phyloP scores from a whole-genome alignment of 2,888 invertebrate genomes.

The Pterostichus niger region DNA sequence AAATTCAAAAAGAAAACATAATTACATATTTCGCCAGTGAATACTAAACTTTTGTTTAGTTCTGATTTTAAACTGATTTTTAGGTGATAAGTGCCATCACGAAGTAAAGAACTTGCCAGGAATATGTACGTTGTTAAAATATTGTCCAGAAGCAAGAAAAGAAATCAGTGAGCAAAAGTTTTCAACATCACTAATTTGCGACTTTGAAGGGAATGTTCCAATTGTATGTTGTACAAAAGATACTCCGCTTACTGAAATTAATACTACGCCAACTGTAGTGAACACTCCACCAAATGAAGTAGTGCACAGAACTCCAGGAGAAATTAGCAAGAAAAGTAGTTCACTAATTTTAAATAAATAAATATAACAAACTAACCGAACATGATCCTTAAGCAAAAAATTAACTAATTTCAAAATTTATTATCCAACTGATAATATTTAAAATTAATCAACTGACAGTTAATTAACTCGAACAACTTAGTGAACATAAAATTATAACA shows the following conservation, averaged over 20 bases:
- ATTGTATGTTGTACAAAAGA: slow-evolving; percentile 10
- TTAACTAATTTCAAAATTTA: too few relatives aligned
- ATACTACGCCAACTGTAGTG: too few relatives aligned
- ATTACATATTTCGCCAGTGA: neutral
- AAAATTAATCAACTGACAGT: too few relatives aligned
- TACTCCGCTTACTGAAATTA: too few relatives aligned
- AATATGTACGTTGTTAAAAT: neutral
- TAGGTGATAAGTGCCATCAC: neutral
- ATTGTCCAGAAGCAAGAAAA: slow-evolving; percentile 22
- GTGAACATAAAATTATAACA: too few relatives aligned
- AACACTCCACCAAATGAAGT: neutral
- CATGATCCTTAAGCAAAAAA: too few relatives aligned
- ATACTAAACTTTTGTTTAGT: neutral
- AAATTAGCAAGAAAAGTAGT: slow-evolving; percentile 59
- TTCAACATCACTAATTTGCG: neutral
- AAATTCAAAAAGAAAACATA: too few relatives aligned
- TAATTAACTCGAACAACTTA: too few relatives aligned
- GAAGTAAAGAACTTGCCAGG: neutral
- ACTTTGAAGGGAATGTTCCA: neutral
- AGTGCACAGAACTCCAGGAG: slow-evolving; percentile 18
- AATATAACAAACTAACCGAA: too few relatives aligned
- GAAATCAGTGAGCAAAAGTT: neutral
- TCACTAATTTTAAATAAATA: neutral
- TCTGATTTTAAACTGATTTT: neutral
- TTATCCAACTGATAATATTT: too few relatives aligned